Evolutionary conservation across 2,113 vertebrate species (phyloP).

Genomic region (Taxidea taxus): DNA sequence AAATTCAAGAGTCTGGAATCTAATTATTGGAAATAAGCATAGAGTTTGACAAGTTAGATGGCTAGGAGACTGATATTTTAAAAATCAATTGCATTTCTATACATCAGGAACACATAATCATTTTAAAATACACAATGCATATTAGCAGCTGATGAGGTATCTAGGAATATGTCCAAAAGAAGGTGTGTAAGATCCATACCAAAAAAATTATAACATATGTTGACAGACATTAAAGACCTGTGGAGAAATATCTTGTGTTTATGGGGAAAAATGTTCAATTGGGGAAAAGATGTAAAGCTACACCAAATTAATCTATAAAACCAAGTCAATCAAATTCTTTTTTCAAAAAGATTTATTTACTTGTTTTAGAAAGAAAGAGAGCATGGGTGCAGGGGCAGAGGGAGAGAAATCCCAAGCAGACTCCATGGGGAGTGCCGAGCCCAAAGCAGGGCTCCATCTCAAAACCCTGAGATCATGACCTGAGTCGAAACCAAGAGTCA

Average conservation of each 20-base stretch:
- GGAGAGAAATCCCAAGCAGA: not conserved
- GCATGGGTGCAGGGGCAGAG: not conserved
- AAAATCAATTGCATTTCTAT: not conserved
- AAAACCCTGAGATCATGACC: not conserved
- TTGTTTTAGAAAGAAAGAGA: not conserved
- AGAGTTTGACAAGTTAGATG: not conserved
- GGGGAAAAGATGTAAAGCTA: not conserved
- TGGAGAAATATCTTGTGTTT: not conserved
- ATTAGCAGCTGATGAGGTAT: not conserved
- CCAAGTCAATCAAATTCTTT: not conserved
- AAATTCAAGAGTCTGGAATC: not conserved
- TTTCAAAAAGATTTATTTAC: not conserved
- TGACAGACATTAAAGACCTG: not conserved
- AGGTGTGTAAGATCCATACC: not conserved
- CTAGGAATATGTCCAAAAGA: not conserved
- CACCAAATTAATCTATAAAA: not conserved
- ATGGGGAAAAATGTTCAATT: not conserved
- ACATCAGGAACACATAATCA: not conserved
- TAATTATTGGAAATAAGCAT: not conserved
- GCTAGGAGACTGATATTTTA: not conserved
- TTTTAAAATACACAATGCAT: not conserved
- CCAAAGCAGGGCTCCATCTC: not conserved
- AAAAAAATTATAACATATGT: not conserved
- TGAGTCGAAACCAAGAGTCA: not conserved
- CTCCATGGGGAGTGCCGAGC: not conserved